Conservation (phyloP, 92 coral and sea anemone species). For the Paragorgia papillata region DNA sequence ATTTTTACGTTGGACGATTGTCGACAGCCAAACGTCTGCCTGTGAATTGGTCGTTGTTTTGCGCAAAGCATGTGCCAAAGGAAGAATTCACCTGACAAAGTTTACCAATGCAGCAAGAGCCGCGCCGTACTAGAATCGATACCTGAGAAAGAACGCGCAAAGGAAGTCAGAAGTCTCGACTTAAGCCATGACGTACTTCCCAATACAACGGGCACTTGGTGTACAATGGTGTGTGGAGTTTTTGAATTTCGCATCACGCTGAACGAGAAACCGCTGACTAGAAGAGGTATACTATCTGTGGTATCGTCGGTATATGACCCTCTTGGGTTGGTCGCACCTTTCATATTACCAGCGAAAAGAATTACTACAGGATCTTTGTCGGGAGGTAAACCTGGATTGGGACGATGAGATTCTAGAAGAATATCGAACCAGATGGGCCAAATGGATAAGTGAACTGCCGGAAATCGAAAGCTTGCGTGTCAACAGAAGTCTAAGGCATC, state of each 20-base stretch:
- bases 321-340: conserved; percentile 23
- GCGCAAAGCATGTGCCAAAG: conserved; percentile 10
- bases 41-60: conserved; percentile 31
- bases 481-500: conserved; percentile 54
- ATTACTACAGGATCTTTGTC: conserved; percentile 45
- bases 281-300: conserved; percentile 39
- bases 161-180: conserved; percentile 40
- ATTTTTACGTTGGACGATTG: conserved; percentile 59
- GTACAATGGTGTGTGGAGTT: conserved; percentile 48
- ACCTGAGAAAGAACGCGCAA: conserved; percentile 35
- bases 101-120: conserved; percentile 24
- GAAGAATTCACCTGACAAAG: conserved; percentile 29
- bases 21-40: conserved; percentile 39
- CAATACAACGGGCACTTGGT: conserved; percentile 48
- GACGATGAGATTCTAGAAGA: conserved; percentile 68
- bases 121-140: conserved; percentile 28
- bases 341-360: conserved; percentile 13
- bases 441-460: conserved; percentile 63
- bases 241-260: conserved; percentile 38
- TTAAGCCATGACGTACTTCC: conserved; percentile 31
- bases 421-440: conserved; percentile 55
- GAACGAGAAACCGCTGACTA: conserved; percentile 31
- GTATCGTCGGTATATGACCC: conserved; percentile 37
- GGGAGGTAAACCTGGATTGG: conserved; percentile 57
- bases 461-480: conserved; percentile 50